Conservation (phyloP, 2,888 invertebrate genomes). For the Lathronympha strigana region DNA sequence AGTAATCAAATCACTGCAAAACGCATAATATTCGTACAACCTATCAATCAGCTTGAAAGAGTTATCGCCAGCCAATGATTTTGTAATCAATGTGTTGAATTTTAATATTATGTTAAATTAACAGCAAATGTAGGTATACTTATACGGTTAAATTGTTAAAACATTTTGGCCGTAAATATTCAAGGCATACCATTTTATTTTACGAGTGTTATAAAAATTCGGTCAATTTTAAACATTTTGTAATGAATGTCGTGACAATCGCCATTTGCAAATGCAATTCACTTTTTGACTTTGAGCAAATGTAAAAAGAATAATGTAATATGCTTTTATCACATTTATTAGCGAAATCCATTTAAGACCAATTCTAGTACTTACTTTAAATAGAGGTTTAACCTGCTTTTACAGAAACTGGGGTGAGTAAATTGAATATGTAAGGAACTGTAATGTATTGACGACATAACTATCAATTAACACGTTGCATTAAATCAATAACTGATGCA, state of each 20-base stretch:
- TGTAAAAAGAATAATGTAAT: constrained; percentile 35
- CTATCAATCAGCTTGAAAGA: constrained; percentile 19
- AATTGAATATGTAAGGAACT: constrained; percentile 38
- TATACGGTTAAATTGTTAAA: constrained; percentile 1
- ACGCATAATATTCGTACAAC: constrained; percentile 7
- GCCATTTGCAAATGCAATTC: constrained; percentile 26
- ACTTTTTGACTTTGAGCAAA: constrained; percentile 25
- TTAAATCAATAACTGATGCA: constrained; percentile 62
- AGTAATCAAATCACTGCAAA: constrained; percentile 13
- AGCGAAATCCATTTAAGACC: constrained; percentile 30
- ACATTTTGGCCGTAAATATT: not conserved
- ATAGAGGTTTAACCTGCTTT: constrained; percentile 39
- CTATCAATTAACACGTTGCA: constrained; percentile 59
- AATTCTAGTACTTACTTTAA: constrained; percentile 24
- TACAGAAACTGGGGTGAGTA: constrained; percentile 38
- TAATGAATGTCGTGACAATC: constrained; percentile 18
- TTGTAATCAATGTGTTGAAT: not conserved
- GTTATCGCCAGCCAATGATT: constrained; percentile 17
- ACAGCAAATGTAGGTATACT: not conserved
- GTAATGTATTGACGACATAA: constrained; percentile 57
- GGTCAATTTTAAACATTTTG: constrained; percentile 11
- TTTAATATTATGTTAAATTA: not conserved
- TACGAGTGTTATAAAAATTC: constrained; percentile 9
- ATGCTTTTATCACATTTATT: constrained; percentile 25
- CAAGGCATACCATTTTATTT: constrained; percentile 13